Evolutionary conservation across 2,888 invertebrate genomes (phyloP).

Genomic region (Drosophila limbata): DNA sequence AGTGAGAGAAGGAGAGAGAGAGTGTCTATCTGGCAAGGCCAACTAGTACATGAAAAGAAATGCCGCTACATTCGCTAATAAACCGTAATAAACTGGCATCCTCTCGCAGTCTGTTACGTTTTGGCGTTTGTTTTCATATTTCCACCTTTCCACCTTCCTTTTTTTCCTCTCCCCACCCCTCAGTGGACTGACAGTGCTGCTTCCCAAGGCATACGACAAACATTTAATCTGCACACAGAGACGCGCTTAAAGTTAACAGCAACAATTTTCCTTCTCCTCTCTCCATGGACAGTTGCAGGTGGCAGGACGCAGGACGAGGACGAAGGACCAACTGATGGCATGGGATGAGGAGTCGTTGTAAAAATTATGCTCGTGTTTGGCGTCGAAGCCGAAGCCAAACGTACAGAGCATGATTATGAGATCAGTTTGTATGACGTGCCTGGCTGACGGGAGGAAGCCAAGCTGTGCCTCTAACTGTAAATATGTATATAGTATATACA

Average conservation of each 20-base stretch:
- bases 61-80: constrained; percentile 64
- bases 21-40: constrained; percentile 43
- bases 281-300: constrained; percentile 36
- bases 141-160: constrained; percentile 5
- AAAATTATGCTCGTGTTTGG: constrained; percentile 75
- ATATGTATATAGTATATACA: neutral
- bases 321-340: constrained; percentile 10
- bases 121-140: constrained; percentile 44
- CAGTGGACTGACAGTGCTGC: neutral
- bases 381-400: constrained; percentile 52
- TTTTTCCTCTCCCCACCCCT: neutral
- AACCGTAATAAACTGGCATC: constrained; percentile 77
- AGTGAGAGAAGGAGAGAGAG: neutral
- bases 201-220: constrained; percentile 65
- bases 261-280: constrained; percentile 42
- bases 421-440: constrained; percentile 80
- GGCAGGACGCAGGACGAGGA: constrained; percentile 12
- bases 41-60: constrained; percentile 61
- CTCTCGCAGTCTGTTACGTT: constrained; percentile 54
- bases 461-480: constrained; percentile 37
- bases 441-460: constrained; percentile 50
- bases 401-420: constrained; percentile 80
- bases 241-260: constrained; percentile 68
- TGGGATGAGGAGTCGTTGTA: constrained; percentile 43
- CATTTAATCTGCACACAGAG: constrained; percentile 76